phyloP scores from a whole-genome alignment of 92 coral and sea anemone genomes.

The Paramuricea clavata region DNA sequence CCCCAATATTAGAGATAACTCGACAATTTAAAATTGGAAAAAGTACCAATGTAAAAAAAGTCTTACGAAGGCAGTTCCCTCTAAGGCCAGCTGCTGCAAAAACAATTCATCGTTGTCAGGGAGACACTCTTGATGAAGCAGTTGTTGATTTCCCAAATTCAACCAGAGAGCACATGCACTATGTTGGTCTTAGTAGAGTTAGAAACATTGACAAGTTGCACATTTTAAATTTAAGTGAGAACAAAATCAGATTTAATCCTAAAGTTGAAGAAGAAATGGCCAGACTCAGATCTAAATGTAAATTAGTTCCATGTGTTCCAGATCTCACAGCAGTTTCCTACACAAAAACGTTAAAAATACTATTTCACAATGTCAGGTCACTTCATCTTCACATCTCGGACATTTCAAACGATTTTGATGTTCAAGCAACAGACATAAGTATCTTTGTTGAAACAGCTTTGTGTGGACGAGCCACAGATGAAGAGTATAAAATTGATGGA shows the following conservation, averaged over 20 bases:
- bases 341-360: conserved; percentile 15
- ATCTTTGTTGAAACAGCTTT: conserved; percentile 75
- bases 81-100: conserved; percentile 78
- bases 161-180: conserved; percentile 52
- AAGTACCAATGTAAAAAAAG: conserved; percentile 43
- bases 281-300: conserved; percentile 67
- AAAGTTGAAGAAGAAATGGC: conserved; percentile 71
- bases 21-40: conserved; percentile 53
- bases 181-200: conserved; percentile 75
- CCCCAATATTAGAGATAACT: neutral
- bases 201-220: conserved; percentile 68
- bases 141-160: conserved; percentile 75
- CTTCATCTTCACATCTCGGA: conserved; percentile 66
- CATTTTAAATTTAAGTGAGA: conserved; percentile 67
- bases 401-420: conserved; percentile 59
- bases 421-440: conserved; percentile 69
- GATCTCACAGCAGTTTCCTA: neutral
- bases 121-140: conserved; percentile 73
- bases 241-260: conserved; percentile 64
- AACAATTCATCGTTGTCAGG: conserved; percentile 82
- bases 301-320: conserved; percentile 42
- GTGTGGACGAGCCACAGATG: conserved; percentile 51
- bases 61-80: conserved; percentile 77
- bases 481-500: conserved; percentile 20
- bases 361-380: conserved; percentile 80